Evolutionary conservation across 2,113 vertebrate genomes (phyloP).

Genomic region (Nanorana parkeri): DNA sequence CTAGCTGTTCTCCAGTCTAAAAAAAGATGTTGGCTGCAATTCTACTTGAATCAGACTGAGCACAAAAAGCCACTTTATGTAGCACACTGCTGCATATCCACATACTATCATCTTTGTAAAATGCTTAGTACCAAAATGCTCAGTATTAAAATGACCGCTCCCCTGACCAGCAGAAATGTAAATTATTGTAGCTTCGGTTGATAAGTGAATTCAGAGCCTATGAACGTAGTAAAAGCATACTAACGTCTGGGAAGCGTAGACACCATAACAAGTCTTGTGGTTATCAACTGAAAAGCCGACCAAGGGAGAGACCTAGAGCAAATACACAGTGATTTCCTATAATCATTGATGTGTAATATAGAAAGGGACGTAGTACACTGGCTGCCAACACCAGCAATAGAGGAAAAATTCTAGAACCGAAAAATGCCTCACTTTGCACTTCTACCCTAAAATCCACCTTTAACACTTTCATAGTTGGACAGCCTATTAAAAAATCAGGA

Average conservation of each 20-base stretch:
- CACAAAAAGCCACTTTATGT: no score
- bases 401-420: neutral
- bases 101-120: no score
- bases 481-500: no score
- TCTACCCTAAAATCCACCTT: neutral
- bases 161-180: no score
- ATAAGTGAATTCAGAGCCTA: neutral
- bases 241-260: constrained; percentile 11
- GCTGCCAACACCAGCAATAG: neutral
- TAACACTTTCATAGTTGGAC: neutral
- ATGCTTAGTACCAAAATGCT: no score
- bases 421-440: neutral
- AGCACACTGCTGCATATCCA: no score
- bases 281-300: constrained; percentile 16
- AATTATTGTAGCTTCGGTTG: no score
- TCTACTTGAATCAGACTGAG: no score
- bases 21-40: no score
- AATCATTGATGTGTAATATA: constrained; percentile 7
- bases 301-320: neutral
- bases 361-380: neutral
- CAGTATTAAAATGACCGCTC: no score
- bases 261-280: constrained; percentile 27
- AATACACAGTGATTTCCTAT: constrained; percentile 31
- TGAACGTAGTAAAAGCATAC: neutral
- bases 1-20: no score